phyloP scores from a whole-genome alignment of 1,140 invertebrate genomes.

The Elymnias hypermnestra region DNA sequence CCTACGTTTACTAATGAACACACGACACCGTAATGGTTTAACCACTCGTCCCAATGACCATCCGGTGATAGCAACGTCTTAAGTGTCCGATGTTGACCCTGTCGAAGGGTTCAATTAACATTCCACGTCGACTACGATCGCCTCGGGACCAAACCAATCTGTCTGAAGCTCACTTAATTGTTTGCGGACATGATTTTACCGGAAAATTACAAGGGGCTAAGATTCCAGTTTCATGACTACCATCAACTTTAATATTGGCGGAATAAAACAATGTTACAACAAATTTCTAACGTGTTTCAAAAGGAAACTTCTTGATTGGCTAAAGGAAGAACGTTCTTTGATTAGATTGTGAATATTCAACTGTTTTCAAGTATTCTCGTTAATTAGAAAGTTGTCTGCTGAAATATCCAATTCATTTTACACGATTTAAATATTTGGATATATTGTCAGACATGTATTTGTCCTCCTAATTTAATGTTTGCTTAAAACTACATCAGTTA shows the following conservation, averaged over 20 bases:
- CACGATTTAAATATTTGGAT: too few species aligned
- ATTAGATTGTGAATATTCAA: constrained; percentile 6
- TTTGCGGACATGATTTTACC: constrained; percentile 63
- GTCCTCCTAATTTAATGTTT: too few species aligned
- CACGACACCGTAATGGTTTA: constrained; percentile 12
- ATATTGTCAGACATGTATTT: too few species aligned
- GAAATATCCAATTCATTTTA: neutral
- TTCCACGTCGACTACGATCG: constrained; percentile 52
- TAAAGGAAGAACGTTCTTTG: constrained; percentile 8
- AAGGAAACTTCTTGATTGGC: constrained; percentile 10
- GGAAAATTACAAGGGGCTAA: constrained; percentile 23
- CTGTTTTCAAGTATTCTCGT: neutral
- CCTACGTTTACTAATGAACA: constrained; percentile 20
- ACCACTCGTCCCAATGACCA: constrained; percentile 21
- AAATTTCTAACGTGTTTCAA: constrained; percentile 8
- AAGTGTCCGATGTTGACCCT: constrained; percentile 26
- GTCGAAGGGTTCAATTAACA: constrained; percentile 57
- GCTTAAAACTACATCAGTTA: too few species aligned
- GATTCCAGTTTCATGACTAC: constrained; percentile 13
- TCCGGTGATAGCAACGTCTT: constrained; percentile 27
- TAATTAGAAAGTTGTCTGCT: neutral
- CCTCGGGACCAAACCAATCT: constrained; percentile 51
- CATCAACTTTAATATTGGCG: constrained; percentile 8
- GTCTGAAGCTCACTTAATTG: constrained; percentile 54
- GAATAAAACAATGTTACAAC: constrained; percentile 12